These are phyloP conservation scores for Agonopterix subpropinquella DNA, from an alignment of 2,888 invertebrate species.

Conservation along the genomic window DNA sequence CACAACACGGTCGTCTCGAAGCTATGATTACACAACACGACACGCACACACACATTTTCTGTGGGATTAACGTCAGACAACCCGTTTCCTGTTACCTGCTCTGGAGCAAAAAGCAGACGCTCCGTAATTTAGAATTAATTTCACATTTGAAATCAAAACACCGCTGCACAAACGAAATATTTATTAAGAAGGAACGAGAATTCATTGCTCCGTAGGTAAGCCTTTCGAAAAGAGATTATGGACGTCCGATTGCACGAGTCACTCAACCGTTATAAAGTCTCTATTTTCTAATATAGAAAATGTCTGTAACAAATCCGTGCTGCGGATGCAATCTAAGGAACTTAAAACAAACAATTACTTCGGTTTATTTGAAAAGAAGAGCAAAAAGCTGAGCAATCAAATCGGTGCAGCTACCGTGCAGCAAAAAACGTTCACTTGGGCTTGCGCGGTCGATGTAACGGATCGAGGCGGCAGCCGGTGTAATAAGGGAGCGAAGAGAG, in stretches of 20 bases:
- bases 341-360: conserved; percentile 75
- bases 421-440: conserved; percentile 59
- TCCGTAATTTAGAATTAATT: conserved; percentile 66
- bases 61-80: conserved; percentile 66
- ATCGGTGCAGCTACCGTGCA: conserved; percentile 65
- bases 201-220: conserved; percentile 11
- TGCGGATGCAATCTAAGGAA: conserved; percentile 63
- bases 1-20: conserved; percentile 38
- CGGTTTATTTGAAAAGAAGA: conserved; percentile 68
- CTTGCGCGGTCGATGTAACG: conserved; percentile 47
- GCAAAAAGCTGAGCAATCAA: conserved; percentile 70
- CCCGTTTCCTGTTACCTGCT: conserved; percentile 73
- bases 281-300: conserved; percentile 60
- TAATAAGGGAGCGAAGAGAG: conserved; percentile 53
- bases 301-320: conserved; percentile 64
- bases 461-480: conserved; percentile 33
- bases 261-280: conserved; percentile 60
- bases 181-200: conserved; percentile 19
- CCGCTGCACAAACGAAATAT: conserved; percentile 9
- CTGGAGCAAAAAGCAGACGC: conserved; percentile 58
- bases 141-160: conserved; percentile 53
- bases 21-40: conserved; percentile 48
- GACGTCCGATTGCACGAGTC: conserved; percentile 29
- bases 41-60: conserved; percentile 39
- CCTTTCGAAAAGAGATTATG: conserved; percentile 10